Percentiles rank a stretch among this genome's conserved stretches.
Evolutionary conservation across 2,113 vertebrate genomes (phyloP).

Genomic region (Seriola rivoliana): DNA sequence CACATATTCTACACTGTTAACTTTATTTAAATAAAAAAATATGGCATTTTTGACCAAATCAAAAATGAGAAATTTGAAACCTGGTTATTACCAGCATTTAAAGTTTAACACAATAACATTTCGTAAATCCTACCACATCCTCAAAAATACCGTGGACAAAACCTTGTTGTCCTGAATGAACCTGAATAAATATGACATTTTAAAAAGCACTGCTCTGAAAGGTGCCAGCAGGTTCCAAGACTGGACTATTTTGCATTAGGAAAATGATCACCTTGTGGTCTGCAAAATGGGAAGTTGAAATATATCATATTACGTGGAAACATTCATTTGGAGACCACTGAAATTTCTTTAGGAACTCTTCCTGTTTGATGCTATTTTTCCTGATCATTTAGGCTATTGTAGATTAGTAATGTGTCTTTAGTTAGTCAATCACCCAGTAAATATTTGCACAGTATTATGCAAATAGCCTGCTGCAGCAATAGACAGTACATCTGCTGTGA

Average conservation of each 20-base stretch:
- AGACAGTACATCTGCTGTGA: not conserved
- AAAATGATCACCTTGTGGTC: not conserved
- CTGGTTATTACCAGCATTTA: not conserved
- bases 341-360: no score
- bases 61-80: not conserved
- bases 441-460: constrained; percentile 29
- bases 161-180: not conserved
- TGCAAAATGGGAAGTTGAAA: not conserved
- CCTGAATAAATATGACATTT: not conserved
- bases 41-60: no score
- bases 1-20: no score
- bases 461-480: constrained; percentile 5
- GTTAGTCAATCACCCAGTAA: not conserved
- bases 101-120: not conserved
- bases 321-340: not conserved
- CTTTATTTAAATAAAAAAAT: no score
- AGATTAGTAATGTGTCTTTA: not conserved
- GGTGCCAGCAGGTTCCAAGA: not conserved
- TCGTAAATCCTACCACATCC: not conserved
- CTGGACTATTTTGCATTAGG: not conserved
- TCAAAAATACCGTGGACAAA: not conserved
- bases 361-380: not conserved
- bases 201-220: not conserved
- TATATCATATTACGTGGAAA: not conserved
- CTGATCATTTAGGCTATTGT: not conserved